Conservation (phyloP, 2,888 invertebrate species). For the Stenchaetothrips biformis region DNA sequence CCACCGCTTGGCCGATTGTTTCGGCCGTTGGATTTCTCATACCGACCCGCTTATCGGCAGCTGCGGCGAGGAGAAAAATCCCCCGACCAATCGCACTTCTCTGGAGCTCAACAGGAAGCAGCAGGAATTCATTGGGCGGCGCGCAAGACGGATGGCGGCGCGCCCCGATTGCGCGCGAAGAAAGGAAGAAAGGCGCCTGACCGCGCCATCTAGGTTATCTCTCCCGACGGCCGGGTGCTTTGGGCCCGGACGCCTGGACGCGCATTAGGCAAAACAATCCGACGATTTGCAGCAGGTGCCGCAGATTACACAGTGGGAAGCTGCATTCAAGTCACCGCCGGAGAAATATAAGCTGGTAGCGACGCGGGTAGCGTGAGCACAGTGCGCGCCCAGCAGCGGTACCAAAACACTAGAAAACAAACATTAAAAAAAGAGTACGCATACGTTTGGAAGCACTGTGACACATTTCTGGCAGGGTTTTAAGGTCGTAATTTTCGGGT, state of each 20-base stretch:
- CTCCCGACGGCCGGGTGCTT: conserved; percentile 7
- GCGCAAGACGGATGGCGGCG: conserved; percentile 4
- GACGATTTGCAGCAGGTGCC: conserved; percentile 2
- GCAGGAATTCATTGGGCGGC: not conserved
- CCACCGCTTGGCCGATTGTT: too few species aligned
- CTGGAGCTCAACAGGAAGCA: too few species aligned
- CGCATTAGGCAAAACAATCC: conserved; percentile 12
- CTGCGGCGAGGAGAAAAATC: too few species aligned
- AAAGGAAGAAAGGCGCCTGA: conserved; percentile 21
- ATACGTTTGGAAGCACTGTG: too few species aligned
- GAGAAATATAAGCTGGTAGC: too few species aligned
- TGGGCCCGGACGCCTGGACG: not conserved
- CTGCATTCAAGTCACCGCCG: conserved; percentile 4
- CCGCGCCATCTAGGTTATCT: conserved; percentile 12
- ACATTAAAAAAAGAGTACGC: too few species aligned
- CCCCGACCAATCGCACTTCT: too few species aligned
- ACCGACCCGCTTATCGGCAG: too few species aligned
- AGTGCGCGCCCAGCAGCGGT: too few species aligned
- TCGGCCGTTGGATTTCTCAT: too few species aligned
- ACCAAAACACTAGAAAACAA: too few species aligned
- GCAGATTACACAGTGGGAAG: conserved; percentile 9
- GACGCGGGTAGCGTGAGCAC: too few species aligned
- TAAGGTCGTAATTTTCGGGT: conserved; percentile 15
- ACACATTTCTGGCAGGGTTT: not conserved
- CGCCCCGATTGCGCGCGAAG: conserved; percentile 3